A percentile compares a stretch with the other conserved stretches of the same genome.
Conservation (phyloP, 2,113 vertebrate species). For the Numenius arquata region DNA sequence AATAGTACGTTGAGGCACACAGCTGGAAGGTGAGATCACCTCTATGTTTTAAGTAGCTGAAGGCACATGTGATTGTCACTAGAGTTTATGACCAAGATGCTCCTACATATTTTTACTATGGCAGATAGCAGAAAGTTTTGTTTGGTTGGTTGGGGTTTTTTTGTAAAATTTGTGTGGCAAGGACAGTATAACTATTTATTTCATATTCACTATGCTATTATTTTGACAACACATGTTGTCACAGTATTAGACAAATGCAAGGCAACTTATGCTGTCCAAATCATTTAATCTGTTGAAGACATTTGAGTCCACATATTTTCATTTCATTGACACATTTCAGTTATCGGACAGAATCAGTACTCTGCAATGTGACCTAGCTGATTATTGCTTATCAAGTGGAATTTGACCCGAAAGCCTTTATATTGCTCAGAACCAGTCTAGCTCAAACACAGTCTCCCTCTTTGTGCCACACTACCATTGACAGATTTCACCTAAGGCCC, state of each 20-base stretch:
- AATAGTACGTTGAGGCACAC: background rate
- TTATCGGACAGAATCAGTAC: background rate
- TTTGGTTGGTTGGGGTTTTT: background rate
- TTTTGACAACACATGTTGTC: background rate
- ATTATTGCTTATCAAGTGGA: background rate
- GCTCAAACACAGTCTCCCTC: background rate
- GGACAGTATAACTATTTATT: background rate
- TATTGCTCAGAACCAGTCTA: background rate
- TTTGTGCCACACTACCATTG: background rate
- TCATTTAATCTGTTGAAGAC: background rate
- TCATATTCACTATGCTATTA: background rate
- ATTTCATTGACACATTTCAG: background rate
- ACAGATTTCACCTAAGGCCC: background rate
- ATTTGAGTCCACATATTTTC: background rate
- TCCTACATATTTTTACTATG: background rate
- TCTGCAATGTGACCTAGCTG: background rate
- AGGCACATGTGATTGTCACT: background rate
- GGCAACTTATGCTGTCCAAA: background rate
- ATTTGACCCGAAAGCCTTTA: background rate
- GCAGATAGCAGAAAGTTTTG: background rate
- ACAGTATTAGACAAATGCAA: background rate
- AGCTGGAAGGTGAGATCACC: background rate
- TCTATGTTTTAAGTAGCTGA: background rate
- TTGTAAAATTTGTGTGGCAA: background rate
- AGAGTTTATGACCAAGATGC: background rate